Evolutionary conservation across 1,140 invertebrate genomes (phyloP).

Genomic region (Philotrypesis tridentata): DNA sequence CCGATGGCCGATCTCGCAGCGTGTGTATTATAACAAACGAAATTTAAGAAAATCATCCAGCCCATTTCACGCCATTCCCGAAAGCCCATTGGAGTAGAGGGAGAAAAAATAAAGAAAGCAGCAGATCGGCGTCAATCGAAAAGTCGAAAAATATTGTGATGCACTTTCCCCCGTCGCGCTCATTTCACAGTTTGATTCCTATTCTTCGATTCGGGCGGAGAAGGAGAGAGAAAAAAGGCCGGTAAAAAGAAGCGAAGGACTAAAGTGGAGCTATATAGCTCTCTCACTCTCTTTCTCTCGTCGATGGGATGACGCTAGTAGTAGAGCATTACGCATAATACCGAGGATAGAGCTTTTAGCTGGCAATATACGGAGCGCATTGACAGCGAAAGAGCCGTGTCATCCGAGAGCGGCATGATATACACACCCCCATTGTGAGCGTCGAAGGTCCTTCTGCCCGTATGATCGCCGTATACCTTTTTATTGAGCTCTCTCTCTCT

Average conservation of each 20-base stretch:
- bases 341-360: slow-evolving; percentile 53
- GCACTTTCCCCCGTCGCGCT: background rate
- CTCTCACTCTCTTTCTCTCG: no score
- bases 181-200: slow-evolving; percentile 49
- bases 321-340: slow-evolving; percentile 47
- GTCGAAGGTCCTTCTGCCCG: slow-evolving; percentile 58
- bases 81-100: background rate
- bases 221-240: no score
- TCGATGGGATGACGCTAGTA: slow-evolving; percentile 52
- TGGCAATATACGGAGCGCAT: slow-evolving; percentile 59
- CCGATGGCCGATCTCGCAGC: no score
- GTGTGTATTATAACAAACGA: background rate
- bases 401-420: slow-evolving; percentile 60
- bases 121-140: background rate
- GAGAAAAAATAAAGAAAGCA: no score
- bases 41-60: slow-evolving; percentile 32
- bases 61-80: slow-evolving; percentile 18
- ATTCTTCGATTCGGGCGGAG: slow-evolving; percentile 40
- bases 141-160: slow-evolving; percentile 27
- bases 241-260: background rate
- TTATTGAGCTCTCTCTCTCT: slow-evolving; percentile 61
- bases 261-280: background rate
- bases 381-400: slow-evolving; percentile 62
- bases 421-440: slow-evolving; percentile 59
- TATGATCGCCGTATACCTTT: slow-evolving; percentile 59